phyloP scores from a whole-genome alignment of 2,113 vertebrate species.

The Nothobranchius kuhntae region DNA sequence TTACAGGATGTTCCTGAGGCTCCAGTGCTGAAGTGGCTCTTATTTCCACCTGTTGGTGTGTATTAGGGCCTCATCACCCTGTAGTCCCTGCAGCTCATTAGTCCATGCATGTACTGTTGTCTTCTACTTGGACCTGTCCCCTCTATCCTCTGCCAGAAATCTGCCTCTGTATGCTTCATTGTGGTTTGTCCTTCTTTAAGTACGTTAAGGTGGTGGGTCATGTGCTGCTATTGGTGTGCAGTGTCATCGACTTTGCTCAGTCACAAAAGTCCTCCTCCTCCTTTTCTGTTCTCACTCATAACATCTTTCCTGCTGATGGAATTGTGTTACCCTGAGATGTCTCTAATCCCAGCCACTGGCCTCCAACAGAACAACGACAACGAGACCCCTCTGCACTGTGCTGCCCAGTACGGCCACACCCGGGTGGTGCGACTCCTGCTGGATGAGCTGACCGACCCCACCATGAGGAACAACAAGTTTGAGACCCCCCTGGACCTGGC shows the following conservation, averaged over 20 bases:
- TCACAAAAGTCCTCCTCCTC: not conserved
- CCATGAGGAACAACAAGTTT: slow-evolving; percentile 98
- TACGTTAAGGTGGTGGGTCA: slow-evolving; percentile 21
- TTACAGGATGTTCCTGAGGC: too few species aligned
- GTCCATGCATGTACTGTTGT: slow-evolving; percentile 17
- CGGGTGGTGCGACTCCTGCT: slow-evolving; percentile 92
- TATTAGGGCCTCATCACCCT: not conserved
- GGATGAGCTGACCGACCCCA: slow-evolving; percentile 97
- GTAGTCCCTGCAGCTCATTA: slow-evolving; percentile 24
- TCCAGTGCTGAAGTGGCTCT: too few species aligned
- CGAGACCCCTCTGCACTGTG: slow-evolving; percentile 96
- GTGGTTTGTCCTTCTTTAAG: slow-evolving; percentile 22
- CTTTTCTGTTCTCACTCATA: slow-evolving; percentile 4
- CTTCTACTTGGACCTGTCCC: too few species aligned
- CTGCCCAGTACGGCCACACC: slow-evolving; percentile 94
- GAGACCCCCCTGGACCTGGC: slow-evolving; percentile 97
- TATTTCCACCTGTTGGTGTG: too few species aligned
- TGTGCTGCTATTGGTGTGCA: slow-evolving; percentile 27
- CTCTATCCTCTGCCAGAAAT: slow-evolving; percentile 12
- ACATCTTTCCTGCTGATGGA: not conserved
- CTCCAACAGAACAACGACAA: slow-evolving; percentile 93
- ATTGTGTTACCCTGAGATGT: not conserved
- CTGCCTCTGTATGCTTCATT: slow-evolving; percentile 13
- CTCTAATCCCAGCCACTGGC: slow-evolving; percentile 17
- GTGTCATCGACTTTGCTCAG: not conserved